These are phyloP conservation scores for Anaspis maculata DNA, from an alignment of 2,888 invertebrate species.

Conservation along the genomic window DNA sequence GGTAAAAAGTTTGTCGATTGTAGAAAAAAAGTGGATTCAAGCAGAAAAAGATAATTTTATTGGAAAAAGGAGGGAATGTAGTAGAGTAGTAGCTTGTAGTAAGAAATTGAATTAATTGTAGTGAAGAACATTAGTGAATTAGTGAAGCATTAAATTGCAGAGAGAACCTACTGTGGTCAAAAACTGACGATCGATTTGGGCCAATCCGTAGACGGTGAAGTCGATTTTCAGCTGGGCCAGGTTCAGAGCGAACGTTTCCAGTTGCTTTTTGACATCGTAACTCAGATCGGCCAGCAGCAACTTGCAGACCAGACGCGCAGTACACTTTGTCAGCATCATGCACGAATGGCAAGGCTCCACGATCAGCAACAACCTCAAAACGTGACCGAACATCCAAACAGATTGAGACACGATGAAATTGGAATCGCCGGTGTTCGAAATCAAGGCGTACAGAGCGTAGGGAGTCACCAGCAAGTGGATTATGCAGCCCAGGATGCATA, in stretches of 20 bases:
- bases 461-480: conserved; percentile 54
- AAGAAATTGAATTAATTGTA: not conserved
- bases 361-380: conserved; percentile 48
- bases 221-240: conserved; percentile 4
- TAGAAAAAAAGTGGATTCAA: too few species aligned
- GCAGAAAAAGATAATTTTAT: too few species aligned
- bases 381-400: conserved; percentile 50
- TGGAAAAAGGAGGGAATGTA: too few species aligned
- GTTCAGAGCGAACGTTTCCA: conserved; percentile 5
- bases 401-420: conserved; percentile 46
- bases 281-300: conserved; percentile 15
- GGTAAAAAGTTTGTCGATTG: too few species aligned
- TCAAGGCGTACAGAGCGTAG: conserved; percentile 51
- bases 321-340: conserved; percentile 12
- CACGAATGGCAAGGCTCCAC: conserved; percentile 53
- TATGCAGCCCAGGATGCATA: conserved; percentile 49
- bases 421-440: conserved; percentile 36
- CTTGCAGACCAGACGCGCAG: conserved; percentile 12
- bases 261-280: conserved; percentile 15
- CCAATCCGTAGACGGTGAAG: conserved; percentile 6
- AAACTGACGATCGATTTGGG: conserved; percentile 4
- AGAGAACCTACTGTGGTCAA: conserved; percentile 4
- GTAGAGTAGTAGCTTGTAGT: too few species aligned
- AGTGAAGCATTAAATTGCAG: too few species aligned
- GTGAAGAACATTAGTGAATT: not conserved